Evolutionary conservation across 2,888 invertebrate species (phyloP), one percentile per base, ranked within the genome.

Genomic region (Philereme transversata): DNA sequence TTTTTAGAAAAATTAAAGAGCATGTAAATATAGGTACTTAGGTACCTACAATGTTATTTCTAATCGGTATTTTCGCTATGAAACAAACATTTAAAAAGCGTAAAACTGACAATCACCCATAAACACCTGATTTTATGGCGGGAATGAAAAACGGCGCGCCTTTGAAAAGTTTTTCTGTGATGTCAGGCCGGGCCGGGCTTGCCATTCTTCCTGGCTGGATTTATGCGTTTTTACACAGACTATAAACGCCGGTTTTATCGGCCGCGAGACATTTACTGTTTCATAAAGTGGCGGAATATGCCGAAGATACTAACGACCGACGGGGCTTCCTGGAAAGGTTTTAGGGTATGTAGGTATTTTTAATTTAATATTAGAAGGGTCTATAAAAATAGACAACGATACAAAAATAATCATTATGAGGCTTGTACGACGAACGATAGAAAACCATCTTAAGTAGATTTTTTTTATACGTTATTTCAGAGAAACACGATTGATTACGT

Each of bases 211-310:
- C 78, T 76, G 78, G 64, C 74, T 70, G 79, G 81, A 90, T 90
- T 90, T 89, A 90, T 90, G 85, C 77, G 77, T 84, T 87, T 62
- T 86, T 87, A 87, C 85, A 86, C 84, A 81, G 84, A 87, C 88
- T 88, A 90, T 91, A 89, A 90, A 90, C 81, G 89, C 83, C 84
- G 77, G 79, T 89, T 90, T 90, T 90, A 91, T 87, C 83, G 82
- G 83, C 84, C 79, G 83, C 82, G 83, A 84, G 90, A 90, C 88
- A 81, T 88, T 91, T 84, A 88, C 83, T 87, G 88, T 88, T 90
- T 88, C 87, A 89, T 90, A 89, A 88, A 90, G 88, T 88, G 85
- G 86, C 83, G 77, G 81, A 80, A 80, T 84, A 89, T 78, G 86
- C 87, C 87, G 90, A 89, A 89, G 86, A 83, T 79, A 70, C 78